Conservation (phyloP, 1,140 invertebrate species). For the Diorhabda sublineata region DNA sequence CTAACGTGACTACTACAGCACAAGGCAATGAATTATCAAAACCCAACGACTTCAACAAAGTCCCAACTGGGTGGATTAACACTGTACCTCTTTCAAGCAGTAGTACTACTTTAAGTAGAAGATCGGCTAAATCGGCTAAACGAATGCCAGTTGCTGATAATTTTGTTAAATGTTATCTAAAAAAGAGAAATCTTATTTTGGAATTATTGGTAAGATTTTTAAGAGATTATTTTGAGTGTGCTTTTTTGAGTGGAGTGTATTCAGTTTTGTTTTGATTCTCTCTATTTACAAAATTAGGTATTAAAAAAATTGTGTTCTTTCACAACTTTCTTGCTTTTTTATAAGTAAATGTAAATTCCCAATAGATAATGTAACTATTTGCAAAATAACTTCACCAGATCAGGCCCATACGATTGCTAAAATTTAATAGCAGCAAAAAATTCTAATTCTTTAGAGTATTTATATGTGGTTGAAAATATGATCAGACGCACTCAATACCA, state of each 20-base stretch:
- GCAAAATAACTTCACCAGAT: no score
- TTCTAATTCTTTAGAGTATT: no score
- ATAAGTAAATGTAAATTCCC: no score
- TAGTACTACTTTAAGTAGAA: conserved; percentile 72
- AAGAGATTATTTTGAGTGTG: conserved; percentile 1
- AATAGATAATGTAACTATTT: no score
- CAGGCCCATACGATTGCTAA: no score
- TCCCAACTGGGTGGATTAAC: conserved; percentile 82
- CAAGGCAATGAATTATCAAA: conserved; percentile 52
- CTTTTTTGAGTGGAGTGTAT: neutral
- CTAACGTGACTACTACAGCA: conserved; percentile 32
- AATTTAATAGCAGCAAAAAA: no score
- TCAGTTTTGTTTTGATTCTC: no score
- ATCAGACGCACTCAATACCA: no score
- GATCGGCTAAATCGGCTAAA: conserved; percentile 68
- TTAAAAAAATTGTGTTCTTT: no score
- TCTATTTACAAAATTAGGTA: no score
- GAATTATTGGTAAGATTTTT: conserved; percentile 65
- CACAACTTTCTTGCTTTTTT: no score
- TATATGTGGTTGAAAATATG: no score
- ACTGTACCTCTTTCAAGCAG: conserved; percentile 71
- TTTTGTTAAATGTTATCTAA: conserved; percentile 91
- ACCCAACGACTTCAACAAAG: conserved; percentile 58
- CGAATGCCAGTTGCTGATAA: conserved; percentile 64
- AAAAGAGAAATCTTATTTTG: conserved; percentile 91